Conservation (phyloP, 1,140 invertebrate species). For the Temnothorax curvispinosus region DNA sequence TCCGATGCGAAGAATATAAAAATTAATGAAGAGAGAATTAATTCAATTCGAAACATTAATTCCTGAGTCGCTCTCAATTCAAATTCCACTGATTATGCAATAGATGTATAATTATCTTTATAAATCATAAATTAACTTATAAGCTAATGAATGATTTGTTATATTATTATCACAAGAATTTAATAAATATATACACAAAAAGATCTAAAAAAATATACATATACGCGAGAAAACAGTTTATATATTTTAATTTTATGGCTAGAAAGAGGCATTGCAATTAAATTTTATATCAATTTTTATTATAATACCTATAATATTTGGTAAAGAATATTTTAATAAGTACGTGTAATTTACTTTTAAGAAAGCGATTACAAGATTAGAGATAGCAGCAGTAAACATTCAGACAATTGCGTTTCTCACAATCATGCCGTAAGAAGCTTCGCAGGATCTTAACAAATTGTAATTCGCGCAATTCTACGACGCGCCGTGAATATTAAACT, state of each 20-base stretch:
- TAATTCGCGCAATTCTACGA: slow-evolving; percentile 13
- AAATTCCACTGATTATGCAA: neutral
- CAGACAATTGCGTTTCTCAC: neutral
- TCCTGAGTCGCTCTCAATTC: neutral
- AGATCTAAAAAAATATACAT: neutral
- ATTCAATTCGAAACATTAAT: neutral
- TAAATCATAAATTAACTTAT: neutral
- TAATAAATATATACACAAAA: neutral
- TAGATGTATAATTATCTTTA: neutral
- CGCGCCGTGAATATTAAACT: slow-evolving; percentile 39
- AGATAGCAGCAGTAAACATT: neutral
- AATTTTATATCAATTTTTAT: neutral
- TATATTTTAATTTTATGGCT: neutral
- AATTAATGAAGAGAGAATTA: slow-evolving; percentile 9
- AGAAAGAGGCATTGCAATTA: neutral
- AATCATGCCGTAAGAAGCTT: slow-evolving; percentile 4
- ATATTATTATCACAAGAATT: neutral
- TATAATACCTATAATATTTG: neutral
- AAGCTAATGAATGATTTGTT: neutral
- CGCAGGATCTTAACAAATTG: slow-evolving; percentile 24
- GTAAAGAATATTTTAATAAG: neutral
- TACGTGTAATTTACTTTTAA: neutral
- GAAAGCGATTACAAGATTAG: neutral
- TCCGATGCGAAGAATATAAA: neutral
- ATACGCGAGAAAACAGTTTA: neutral